phyloP scores from a whole-genome alignment of 2,113 vertebrate genomes.

The Salvator merianae region DNA sequence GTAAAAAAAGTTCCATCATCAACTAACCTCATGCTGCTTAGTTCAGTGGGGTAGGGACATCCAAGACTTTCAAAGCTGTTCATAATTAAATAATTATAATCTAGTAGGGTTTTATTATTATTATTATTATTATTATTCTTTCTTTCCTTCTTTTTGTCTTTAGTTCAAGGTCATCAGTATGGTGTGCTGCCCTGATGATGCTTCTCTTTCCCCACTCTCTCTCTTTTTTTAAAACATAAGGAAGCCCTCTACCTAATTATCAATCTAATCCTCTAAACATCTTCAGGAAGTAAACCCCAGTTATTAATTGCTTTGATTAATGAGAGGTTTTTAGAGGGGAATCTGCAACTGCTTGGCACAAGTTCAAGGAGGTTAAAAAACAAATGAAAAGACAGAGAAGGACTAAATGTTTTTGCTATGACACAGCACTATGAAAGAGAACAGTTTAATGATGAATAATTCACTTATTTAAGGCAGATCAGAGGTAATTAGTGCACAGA shows the following conservation, averaged over 20 bases:
- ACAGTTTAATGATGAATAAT: background rate
- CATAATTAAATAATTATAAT: constrained; percentile 25
- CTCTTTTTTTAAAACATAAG: background rate
- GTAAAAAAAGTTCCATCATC: background rate
- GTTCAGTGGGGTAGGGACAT: constrained; percentile 6
- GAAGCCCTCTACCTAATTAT: constrained; percentile 29
- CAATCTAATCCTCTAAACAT: constrained; percentile 23
- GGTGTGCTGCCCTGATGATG: background rate
- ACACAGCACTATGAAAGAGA: constrained; percentile 8
- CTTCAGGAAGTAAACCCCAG: constrained; percentile 24
- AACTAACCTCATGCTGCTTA: background rate
- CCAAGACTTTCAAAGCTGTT: background rate
- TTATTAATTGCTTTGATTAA: constrained; percentile 42
- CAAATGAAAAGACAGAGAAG: constrained; percentile 21
- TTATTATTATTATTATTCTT: too few relatives aligned
- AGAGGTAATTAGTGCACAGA: background rate
- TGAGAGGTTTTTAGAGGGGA: background rate
- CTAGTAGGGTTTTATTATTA: too few relatives aligned
- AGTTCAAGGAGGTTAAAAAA: background rate
- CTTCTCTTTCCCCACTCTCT: background rate
- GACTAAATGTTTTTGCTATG: constrained; percentile 25
- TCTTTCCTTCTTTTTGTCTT: constrained; percentile 41
- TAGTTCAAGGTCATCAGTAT: constrained; percentile 14
- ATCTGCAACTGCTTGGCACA: constrained; percentile 23
- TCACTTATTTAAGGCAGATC: constrained; percentile 37